Base-by-base conservation (phyloP, 1,140 invertebrate genomes). In the Aphis craccivora region DNA sequence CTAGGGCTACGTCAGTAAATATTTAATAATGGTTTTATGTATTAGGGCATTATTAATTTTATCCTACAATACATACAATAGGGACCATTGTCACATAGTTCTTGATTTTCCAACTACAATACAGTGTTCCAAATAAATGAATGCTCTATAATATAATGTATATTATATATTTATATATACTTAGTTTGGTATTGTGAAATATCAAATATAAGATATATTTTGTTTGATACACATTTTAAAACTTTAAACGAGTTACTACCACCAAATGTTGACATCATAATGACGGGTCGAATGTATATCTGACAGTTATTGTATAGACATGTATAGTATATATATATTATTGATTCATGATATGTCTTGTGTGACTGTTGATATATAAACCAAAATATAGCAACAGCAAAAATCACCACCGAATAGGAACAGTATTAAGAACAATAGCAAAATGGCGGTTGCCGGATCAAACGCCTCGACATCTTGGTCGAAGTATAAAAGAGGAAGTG, bases 401-500 rank as follows among this genome's bases (percentile, higher is more conserved):
- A 89, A 93, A 40, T 89, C 81, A 20, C 86, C 88, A 45, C 86
- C 89, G 20, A 87, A 67, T 45, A 84, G 84, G 43, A 76, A 48
- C 22, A 67, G 87, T 22, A 87, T 86, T 23, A 67, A 55, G 48
- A 93, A 60, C 51, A 88, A 48, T 37, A 55, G 53, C 88, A 91
- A 84, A 45, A 86, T 91, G 88, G 14, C 25, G 45, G 43, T 81
- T 40, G n/a, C 91, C n/a, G 91, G 91, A 53, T 86, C 81, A 23
- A 86, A 37, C 14, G 37, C 81, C 2, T 92, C 91, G 6, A 91
- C 89, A 18, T 67, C 89, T 45, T 93, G 91, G 91, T 93, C 91
- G 35, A 93, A 93, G 30, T 86, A 93, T 45, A 93, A 93, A 51
- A 45, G 91, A 53, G 91, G 91, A 93, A 93, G 91, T 84, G 23